Evolutionary conservation across 2,797 vertebrate genomes (phyloP).

Genomic region (Darevskia nairensis): DNA sequence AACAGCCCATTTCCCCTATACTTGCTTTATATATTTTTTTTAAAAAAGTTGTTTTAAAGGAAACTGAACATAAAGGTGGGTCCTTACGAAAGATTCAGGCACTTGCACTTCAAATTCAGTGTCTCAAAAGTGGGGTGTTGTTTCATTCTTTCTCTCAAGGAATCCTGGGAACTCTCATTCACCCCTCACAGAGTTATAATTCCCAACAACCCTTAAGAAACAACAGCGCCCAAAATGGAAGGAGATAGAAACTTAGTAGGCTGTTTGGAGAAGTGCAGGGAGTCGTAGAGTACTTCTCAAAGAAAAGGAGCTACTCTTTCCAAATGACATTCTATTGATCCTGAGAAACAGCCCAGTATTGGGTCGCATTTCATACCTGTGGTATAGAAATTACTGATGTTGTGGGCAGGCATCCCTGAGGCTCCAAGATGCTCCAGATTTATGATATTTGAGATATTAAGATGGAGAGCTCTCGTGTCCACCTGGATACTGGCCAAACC

Average conservation of each 20-base stretch:
- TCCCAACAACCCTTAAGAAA: too few relatives aligned
- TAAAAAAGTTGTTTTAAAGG: background rate
- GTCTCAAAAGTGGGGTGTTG: background rate
- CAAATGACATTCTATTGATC: background rate
- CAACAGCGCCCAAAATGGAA: background rate
- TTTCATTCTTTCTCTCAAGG: background rate
- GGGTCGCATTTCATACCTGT: conserved; percentile 63
- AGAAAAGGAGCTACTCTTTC: background rate
- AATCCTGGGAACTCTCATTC: too few relatives aligned
- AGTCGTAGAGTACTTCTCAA: background rate
- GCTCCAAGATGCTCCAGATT: conserved; percentile 59
- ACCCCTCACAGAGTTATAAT: too few relatives aligned
- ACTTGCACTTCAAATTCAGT: background rate
- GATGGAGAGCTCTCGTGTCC: conserved; percentile 72
- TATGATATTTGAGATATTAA: conserved; percentile 73
- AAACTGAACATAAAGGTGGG: background rate
- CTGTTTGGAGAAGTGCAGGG: background rate
- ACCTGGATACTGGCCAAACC: conserved; percentile 74
- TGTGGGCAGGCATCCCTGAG: conserved; percentile 76
- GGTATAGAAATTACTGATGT: conserved; percentile 59
- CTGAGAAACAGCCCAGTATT: background rate
- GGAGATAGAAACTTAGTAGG: background rate
- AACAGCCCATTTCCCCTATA: background rate
- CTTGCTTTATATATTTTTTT: background rate
- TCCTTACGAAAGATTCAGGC: background rate